Base-by-base conservation (phyloP, 2,797 vertebrate species). In the Chelmon rostratus region DNA sequence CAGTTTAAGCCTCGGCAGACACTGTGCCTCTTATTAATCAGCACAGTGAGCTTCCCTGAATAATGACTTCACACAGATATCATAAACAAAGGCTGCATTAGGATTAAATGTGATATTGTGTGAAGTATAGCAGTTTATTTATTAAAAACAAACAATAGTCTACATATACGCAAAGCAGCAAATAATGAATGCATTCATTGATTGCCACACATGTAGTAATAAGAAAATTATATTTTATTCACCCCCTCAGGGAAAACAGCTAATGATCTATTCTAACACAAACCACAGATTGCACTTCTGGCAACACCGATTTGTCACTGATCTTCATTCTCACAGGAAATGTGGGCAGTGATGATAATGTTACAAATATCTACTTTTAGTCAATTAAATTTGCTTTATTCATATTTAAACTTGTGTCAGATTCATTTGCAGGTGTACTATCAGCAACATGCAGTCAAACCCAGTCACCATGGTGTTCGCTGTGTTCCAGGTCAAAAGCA, bases 251-350 rank as follows among this genome's bases (percentile, higher is more conserved):
- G 83, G 81, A 71, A 47, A 76, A 67, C 42, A 46, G 69, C 76
- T 86, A 83, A 88, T 86, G 81, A 79, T 82, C 58, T 81, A 44
- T 72, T 50, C 52, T 46, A 75, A 79, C 35, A 38, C 77, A 75
- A 11, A 65, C 54, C 49, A 52, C 69, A 75, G 46, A 86, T 46
- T 74, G 78, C 53, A 62, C 65, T 78, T 81, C 67, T 70, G 57
- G 70, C 63, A 65, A 64, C 66, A 63, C 3, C 3, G 18, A 71
- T 28, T 79, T 59, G 49, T 77, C 53, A 61, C 72, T 77, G 38
- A 83, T 78, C 40, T 65, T 28, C 18, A 69, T 47, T 62, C 53
- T 76, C 52, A 67, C 56, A 54, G 68, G 64, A 66, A 35, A 78
- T 50, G 56, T 67, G 52, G 61, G 71, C 6, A 35, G 66, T 21